Evolutionary conservation across 2,797 vertebrate species (phyloP).

Genomic region (Threskiornis aethiopicus): DNA sequence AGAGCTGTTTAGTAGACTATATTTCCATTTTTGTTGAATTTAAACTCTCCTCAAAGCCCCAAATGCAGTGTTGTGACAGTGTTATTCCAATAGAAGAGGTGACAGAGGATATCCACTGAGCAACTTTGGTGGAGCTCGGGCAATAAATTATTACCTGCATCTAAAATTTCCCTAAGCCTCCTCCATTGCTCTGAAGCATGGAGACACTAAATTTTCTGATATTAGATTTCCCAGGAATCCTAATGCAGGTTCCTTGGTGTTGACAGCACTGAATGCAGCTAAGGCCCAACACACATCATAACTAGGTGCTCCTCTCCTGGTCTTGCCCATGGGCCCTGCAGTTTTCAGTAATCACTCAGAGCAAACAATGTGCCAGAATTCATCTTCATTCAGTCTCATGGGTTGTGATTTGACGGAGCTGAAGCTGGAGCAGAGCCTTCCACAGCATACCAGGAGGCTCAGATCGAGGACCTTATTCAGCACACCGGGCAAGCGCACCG

Average conservation of each 20-base stretch:
- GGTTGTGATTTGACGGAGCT: not conserved
- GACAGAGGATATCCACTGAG: not conserved
- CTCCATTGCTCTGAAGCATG: not conserved
- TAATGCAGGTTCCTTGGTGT: not conserved
- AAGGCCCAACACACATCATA: not conserved
- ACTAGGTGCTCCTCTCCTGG: rapidly evolving
- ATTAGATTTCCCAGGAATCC: not conserved
- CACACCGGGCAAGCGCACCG: rapidly evolving
- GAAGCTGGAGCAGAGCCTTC: not conserved
- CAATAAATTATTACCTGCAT: not conserved
- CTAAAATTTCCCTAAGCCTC: not conserved
- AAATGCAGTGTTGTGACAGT: not conserved
- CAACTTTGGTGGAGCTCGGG: not conserved
- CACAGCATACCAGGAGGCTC: not conserved
- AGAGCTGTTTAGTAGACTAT: not conserved
- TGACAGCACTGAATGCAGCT: not conserved
- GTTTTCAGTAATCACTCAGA: not conserved
- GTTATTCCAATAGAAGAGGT: not conserved
- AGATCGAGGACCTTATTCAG: not conserved
- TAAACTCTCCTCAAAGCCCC: not conserved
- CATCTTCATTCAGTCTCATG: not conserved
- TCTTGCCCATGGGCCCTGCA: not conserved
- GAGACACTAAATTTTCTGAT: not conserved
- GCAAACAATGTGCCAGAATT: not conserved
- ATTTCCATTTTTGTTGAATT: not conserved